Conservation (phyloP, 2,797 vertebrate species). For the Enteromius paludinosus region DNA sequence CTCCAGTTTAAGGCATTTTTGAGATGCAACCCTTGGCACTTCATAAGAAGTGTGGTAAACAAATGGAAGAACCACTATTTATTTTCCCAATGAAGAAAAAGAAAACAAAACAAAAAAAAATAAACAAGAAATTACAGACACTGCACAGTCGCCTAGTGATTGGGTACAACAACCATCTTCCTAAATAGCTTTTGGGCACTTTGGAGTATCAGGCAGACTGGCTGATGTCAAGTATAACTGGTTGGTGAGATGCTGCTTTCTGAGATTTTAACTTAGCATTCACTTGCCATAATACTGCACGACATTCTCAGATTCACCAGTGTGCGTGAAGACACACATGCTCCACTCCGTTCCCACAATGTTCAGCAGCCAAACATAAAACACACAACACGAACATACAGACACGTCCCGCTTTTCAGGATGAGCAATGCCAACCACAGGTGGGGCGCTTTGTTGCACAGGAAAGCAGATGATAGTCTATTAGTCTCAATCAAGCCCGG, state of each 20-base stretch:
- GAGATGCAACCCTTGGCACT: constrained; percentile 69
- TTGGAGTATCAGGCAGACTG: constrained; percentile 72
- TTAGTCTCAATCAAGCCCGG: constrained; percentile 52
- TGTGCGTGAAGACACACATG: constrained; percentile 39
- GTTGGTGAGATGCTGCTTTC: constrained; percentile 55
- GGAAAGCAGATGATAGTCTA: constrained; percentile 24
- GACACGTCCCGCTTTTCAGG: constrained; percentile 26
- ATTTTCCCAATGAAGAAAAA: constrained; percentile 50
- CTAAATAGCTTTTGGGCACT: constrained; percentile 70
- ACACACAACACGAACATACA: constrained; percentile 11
- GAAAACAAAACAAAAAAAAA: background rate
- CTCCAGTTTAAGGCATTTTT: constrained; percentile 79
- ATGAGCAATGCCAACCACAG: constrained; percentile 23
- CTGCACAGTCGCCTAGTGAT: constrained; percentile 74
- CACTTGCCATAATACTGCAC: constrained; percentile 69
- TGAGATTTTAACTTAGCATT: constrained; percentile 45
- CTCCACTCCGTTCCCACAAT: constrained; percentile 15
- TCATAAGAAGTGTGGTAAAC: constrained; percentile 63
- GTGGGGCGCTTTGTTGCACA: constrained; percentile 40
- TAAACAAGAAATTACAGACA: background rate
- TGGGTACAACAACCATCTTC: constrained; percentile 60
- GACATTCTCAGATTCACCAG: constrained; percentile 64
- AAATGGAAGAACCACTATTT: constrained; percentile 54
- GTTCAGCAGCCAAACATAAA: constrained; percentile 39
- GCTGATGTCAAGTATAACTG: constrained; percentile 66